These are phyloP conservation scores for Xestia c-nigrum DNA, from an alignment of 2,888 invertebrate genomes.

Conservation along the genomic window DNA sequence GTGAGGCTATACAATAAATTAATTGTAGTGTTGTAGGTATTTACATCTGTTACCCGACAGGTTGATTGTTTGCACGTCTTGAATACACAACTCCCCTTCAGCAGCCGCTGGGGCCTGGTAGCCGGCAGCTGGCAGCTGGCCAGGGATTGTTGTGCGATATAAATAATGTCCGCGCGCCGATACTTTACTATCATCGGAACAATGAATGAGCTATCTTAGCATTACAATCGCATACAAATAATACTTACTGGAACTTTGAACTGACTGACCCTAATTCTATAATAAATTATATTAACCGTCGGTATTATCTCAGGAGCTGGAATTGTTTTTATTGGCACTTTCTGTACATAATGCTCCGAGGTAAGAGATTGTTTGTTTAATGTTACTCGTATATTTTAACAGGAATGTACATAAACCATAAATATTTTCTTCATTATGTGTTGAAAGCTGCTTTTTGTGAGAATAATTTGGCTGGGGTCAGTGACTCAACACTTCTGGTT, in stretches of 20 bases:
- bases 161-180: slow-evolving; percentile 73
- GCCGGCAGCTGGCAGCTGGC: slow-evolving; percentile 71
- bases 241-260: slow-evolving; percentile 36
- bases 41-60: slow-evolving; percentile 64
- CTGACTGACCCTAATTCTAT: slow-evolving; percentile 17
- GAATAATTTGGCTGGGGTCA: slow-evolving; percentile 45
- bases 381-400: slow-evolving; percentile 3
- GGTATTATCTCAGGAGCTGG: not conserved
- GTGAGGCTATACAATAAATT: slow-evolving; percentile 34
- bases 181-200: slow-evolving; percentile 70
- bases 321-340: slow-evolving; percentile 12
- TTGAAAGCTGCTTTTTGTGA: slow-evolving; percentile 39
- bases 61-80: slow-evolving; percentile 74
- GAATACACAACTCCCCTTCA: slow-evolving; percentile 67
- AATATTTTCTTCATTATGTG: slow-evolving; percentile 16
- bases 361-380: slow-evolving; percentile 11
- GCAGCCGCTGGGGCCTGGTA: slow-evolving; percentile 58
- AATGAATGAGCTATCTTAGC: slow-evolving; percentile 66
- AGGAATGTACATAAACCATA: slow-evolving; percentile 11
- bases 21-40: slow-evolving; percentile 48
- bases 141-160: slow-evolving; percentile 74
- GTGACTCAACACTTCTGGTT: slow-evolving; percentile 68
- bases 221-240: slow-evolving; percentile 47
- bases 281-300: slow-evolving; percentile 27
- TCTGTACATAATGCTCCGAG: not conserved